Conservation (phyloP, 2,797 vertebrate genomes). For the Eremophila alpestris region DNA sequence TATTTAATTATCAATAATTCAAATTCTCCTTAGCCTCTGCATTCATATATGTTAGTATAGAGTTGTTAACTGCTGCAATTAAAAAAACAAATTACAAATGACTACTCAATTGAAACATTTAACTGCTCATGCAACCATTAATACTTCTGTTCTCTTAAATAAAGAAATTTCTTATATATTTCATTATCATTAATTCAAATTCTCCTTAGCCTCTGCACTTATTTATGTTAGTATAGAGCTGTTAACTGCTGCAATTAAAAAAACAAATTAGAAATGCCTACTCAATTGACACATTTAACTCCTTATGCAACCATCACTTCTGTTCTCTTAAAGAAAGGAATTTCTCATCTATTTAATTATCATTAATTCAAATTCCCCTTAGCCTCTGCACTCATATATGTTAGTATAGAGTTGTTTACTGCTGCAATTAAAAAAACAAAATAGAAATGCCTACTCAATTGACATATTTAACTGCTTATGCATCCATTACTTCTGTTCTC, state of each 20-base stretch:
- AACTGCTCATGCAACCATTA: not conserved
- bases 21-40: not conserved
- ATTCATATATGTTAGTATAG: not conserved
- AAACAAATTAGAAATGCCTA: not conserved
- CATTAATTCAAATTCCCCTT: not conserved
- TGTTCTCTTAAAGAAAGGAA: not conserved
- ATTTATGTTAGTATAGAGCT: not conserved
- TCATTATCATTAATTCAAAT: not conserved
- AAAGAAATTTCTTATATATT: not conserved
- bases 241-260: not conserved
- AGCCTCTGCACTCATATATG: not conserved
- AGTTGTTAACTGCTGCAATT: not conserved
- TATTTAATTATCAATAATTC: not conserved
- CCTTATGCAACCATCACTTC: not conserved
- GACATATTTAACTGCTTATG: not conserved
- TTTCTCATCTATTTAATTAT: not conserved
- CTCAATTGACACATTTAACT: not conserved
- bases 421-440: not conserved
- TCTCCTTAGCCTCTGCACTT: not conserved
- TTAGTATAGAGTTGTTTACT: not conserved
- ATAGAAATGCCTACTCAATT: not conserved
- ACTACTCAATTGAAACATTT: not conserved
- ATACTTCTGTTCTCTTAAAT: not conserved
- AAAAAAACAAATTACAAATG: not conserved
- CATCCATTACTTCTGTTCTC: not conserved